Base-by-base conservation (phyloP, 2,888 invertebrate genomes). In the Drosophila cognata region DNA sequence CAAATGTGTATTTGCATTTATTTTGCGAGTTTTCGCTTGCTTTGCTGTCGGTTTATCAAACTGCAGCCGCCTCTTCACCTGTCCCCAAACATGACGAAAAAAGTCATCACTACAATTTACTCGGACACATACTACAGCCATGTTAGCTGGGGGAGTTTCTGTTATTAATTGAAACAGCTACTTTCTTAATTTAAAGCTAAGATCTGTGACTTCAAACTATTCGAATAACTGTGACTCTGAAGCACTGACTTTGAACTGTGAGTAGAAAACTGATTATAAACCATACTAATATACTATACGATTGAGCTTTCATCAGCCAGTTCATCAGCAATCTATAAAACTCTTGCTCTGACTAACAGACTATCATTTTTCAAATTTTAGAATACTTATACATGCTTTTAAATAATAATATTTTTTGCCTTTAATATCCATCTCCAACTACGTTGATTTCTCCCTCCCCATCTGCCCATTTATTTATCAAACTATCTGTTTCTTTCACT, bases 1-100 rank as follows among this genome's bases (percentile, higher is more conserved):
- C 91, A 91, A 90, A 91, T 91, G 90, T 91, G 21, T 21, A 21
- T 21, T 21, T 91, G 91, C 88, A 87, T 89, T 90, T 90, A 87
- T 89, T 85, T 87, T 91, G 90, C 83, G 77, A 87, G 88, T 75
- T 91, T 90, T 90, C 90, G 86, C 71, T 76, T 73, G 71, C 71
- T 61, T 74, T 65, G 57, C 67, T 67, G 66, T 58, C 69, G 38
- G 48, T 63, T 48, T 43, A 52, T 28, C 68, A 43, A 67, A 51
- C 52, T 77, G 68, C 31, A 48, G 48, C 55, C 46, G 50, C 31
- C 55, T 59, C 25, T 50, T 55, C 21, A 55, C 50, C 60, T 28
- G 41, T 60, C 53, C 25, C 50, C 62, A 46, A 63, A 67, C 66
- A 63, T 62, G 64, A 72, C 58, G 59, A 48, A 65, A 71, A 63